Base-by-base conservation (phyloP, 2,888 invertebrate species). In the Cecidostiba fungosa region DNA sequence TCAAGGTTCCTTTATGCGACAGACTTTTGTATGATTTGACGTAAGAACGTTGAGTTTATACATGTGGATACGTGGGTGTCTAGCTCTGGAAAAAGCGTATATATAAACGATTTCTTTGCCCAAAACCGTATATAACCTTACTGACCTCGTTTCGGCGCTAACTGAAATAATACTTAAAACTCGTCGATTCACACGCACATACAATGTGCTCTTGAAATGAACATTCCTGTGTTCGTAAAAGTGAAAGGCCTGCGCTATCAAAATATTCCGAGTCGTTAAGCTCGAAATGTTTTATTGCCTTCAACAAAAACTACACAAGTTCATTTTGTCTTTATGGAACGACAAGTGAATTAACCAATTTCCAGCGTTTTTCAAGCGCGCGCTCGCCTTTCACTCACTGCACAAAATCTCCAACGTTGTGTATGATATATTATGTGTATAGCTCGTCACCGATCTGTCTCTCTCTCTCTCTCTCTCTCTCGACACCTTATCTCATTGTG, bases 101-200 rank as follows among this genome's bases (percentile, higher is more conserved):
- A 0, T 19, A 50, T 19, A 5, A 76, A 66, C 23, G 26, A 36
- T 39, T 54, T 36, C 14, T 29, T 39, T 29, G 29, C 29, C 82
- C 69, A 70, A 82, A 82, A 77, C 23, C 59, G 10, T 10, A 10
- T 12, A 70, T 70, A 70, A 69, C 59, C 77, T 77, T 39, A 82
- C 69, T 77, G 82, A 82, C 82, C 82, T 82, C 82, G 19, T 82
- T 82, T 82, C 39, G 23, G 16, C 19, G 69, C 4, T 19, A 82
- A 77, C 76, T 29, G 77, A 82, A 82, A 82, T 82, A 82, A 77
- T 82, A 70, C 82, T 77, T 29, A 50, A 70, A 50, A 16, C 47
- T 47, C 47, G n/a, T 59, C 39, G 36, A 36, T 82, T 77, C 36
- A 32, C 54, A 43, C 77, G 19, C 19, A 50, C 50, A 2, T 16